These are phyloP conservation scores for Trichogramma evanescens DNA, from an alignment of 2,888 invertebrate genomes.

Conservation along the genomic window DNA sequence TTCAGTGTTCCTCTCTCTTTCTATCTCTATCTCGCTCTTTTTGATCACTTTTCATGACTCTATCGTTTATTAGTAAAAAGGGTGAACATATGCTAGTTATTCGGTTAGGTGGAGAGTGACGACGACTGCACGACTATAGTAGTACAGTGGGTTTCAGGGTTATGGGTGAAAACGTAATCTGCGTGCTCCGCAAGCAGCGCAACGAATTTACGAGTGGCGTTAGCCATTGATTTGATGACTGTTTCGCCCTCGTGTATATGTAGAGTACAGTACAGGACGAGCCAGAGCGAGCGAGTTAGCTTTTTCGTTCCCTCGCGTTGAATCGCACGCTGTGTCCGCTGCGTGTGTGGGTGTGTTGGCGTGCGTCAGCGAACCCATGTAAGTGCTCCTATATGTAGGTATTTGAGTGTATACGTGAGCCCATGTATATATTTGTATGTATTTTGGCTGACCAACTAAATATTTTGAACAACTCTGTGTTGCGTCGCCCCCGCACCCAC, in stretches of 20 bases:
- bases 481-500: constrained; percentile 23
- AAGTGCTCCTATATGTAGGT: too few species aligned
- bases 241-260: constrained; percentile 21
- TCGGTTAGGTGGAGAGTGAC: too few species aligned
- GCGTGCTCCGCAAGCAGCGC: constrained; percentile 21
- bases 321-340: background rate
- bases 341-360: background rate
- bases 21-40: background rate
- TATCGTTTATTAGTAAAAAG: too few species aligned
- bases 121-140: too few species aligned
- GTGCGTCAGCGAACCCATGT: background rate
- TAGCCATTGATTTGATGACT: constrained; percentile 32
- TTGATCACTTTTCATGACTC: background rate
- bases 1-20: constrained; percentile 9
- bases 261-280: too few species aligned
- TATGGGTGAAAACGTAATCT: constrained; percentile 32
- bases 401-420: background rate
- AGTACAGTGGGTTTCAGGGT: constrained; percentile 30
- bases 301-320: constrained; percentile 3
- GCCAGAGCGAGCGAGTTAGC: background rate
- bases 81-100: too few species aligned
- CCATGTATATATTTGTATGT: background rate
- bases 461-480: constrained; percentile 28
- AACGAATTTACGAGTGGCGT: constrained; percentile 33
- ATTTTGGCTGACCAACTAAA: constrained; percentile 26